These are phyloP conservation scores for Pristionchus maxplancki DNA, from an alignment of 2,888 invertebrate genomes.

Conservation along the genomic window DNA sequence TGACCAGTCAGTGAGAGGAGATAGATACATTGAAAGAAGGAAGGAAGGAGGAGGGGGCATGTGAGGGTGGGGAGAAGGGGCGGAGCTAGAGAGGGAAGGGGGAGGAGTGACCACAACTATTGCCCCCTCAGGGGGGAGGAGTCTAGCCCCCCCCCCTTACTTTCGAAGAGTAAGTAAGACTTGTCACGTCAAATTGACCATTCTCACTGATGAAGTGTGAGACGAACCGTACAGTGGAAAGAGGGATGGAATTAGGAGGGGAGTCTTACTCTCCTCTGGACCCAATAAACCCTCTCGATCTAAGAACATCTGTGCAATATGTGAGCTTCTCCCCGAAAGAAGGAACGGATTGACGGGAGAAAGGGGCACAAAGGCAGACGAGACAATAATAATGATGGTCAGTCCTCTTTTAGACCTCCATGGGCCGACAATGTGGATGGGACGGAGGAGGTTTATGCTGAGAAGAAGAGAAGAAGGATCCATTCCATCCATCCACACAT, in stretches of 20 bases:
- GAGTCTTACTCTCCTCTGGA: neutral
- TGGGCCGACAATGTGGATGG: neutral
- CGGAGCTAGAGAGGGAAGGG: neutral
- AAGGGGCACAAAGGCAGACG: slow-evolving; percentile 16
- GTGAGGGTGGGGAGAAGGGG: slow-evolving; percentile 41
- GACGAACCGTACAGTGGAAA: slow-evolving; percentile 8
- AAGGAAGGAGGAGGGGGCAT: slow-evolving; percentile 31
- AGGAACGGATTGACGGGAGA: neutral
- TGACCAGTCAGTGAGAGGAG: slow-evolving; percentile 28
- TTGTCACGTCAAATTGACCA: slow-evolving; percentile 37
- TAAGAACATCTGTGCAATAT: slow-evolving; percentile 47
- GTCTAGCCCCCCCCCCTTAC: neutral
- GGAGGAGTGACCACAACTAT: slow-evolving; percentile 27
- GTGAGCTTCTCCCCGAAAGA: neutral
- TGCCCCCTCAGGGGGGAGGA: slow-evolving; percentile 10
- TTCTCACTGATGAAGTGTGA: neutral
- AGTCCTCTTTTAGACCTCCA: slow-evolving; percentile 25
- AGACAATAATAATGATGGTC: slow-evolving; percentile 32
- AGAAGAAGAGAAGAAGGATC: neutral
- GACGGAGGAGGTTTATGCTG: slow-evolving; percentile 28
- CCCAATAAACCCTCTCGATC: slow-evolving; percentile 26
- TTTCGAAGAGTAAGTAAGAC: slow-evolving; percentile 24
- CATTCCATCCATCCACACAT: neutral
- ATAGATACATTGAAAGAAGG: slow-evolving; percentile 33
- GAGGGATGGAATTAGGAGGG: neutral